Percentiles rank a stretch among this genome's conserved stretches.
Evolutionary conservation across 64 coral and sea anemone species (phyloP).

Genomic region (Actinia tenebrosa): DNA sequence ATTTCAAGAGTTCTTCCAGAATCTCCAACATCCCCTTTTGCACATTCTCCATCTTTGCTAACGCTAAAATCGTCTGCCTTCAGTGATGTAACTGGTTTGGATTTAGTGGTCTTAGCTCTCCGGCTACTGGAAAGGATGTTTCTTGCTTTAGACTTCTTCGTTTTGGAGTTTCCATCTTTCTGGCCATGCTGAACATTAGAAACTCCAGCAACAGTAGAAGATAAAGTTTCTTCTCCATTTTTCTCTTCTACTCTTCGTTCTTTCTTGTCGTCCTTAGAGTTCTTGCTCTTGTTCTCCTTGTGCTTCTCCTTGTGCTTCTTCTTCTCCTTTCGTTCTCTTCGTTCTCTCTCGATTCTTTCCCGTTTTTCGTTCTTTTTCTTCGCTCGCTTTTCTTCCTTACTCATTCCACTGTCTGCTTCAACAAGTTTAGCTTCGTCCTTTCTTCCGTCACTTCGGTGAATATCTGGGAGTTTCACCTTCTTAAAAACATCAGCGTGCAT

Average conservation of each 20-base stretch:
- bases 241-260: not conserved
- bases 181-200: not conserved
- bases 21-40: not conserved
- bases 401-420: not conserved
- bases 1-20: not conserved
- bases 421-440: not conserved
- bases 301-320: not conserved
- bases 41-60: not conserved
- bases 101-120: not conserved
- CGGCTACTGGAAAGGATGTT: not conserved
- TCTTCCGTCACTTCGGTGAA: not conserved
- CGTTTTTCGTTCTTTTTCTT: not conserved
- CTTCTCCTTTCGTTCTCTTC: not conserved
- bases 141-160: not conserved
- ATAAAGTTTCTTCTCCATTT: not conserved
- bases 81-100: not conserved
- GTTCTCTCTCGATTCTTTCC: not conserved
- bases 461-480: not conserved
- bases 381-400: not conserved
- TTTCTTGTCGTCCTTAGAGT: not conserved
- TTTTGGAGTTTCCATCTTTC: not conserved
- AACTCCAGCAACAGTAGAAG: not conserved
- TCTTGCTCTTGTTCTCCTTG: not conserved
- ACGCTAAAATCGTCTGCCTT: not conserved
- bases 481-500: not conserved